These are phyloP conservation scores for Phymastichus coffea DNA, from an alignment of 1,140 invertebrate genomes.

Conservation along the genomic window DNA sequence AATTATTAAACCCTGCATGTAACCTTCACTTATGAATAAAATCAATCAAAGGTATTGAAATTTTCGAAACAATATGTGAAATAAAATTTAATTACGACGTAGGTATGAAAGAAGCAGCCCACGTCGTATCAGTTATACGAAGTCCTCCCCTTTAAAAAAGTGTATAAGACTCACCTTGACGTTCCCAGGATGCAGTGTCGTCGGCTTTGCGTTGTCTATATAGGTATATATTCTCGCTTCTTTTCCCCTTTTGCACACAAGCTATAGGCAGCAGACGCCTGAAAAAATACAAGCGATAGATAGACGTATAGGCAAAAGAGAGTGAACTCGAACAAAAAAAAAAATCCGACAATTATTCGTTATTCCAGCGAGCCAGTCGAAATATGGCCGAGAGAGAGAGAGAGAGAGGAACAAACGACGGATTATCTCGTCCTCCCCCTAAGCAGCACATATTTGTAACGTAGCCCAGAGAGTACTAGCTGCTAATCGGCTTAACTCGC, in stretches of 20 bases:
- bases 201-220: background rate
- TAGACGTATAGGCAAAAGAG: background rate
- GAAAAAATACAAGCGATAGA: background rate
- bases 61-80: no score
- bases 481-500: conserved; percentile 17
- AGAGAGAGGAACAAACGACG: conserved; percentile 12
- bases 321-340: background rate
- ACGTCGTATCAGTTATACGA: no score
- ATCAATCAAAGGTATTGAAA: no score
- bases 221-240: background rate
- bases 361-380: background rate
- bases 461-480: no score
- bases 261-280: no score
- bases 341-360: conserved; percentile 8
- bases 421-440: no score
- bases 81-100: no score
- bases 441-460: conserved; percentile 21
- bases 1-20: no score
- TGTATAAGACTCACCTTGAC: background rate
- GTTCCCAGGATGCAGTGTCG: conserved; percentile 7
- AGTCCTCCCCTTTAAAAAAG: no score
- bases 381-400: background rate
- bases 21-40: no score
- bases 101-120: no score
- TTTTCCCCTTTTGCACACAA: no score